Base-by-base conservation (phyloP, 2,797 vertebrate genomes). In the Delichon dasypus region DNA sequence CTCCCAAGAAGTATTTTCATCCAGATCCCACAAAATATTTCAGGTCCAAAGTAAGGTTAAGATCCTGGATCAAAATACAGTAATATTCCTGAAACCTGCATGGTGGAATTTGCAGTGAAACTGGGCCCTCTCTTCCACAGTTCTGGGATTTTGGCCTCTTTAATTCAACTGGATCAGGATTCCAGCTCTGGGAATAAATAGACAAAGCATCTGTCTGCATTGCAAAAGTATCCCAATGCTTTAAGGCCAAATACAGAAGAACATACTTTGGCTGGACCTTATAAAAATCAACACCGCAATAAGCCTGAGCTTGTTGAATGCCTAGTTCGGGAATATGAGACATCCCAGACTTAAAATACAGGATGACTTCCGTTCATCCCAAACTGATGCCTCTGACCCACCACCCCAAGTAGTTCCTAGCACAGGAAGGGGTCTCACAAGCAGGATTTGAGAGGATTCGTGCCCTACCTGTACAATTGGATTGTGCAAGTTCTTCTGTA, bases 401-500 rank as follows among this genome's bases (percentile, higher is more conserved):
- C 4, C 40, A 7, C 16, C 45, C 27, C 3, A 26, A 48, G 5
- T 9, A 15, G 14, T 16, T 54, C 5, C 15, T n/a, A 78, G 14
- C 29, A 48, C 23, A 34, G n/a, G 20, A 75, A 16, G 8, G 38
- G 9, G 38, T 51, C 48, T 51, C 57, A 22, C 1, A 27, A 81
- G 64, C 7, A 45, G 95, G 81, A 85, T 89, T 81, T 58, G 75
- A 88, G 89, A 71, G 50, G 34, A 30, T 58, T 29, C 8, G 16
- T 61, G 57, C 40, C 97, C 57, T 96, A 98, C 98, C 98, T 98
- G 98, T 98, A 98, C 98, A 7, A 98, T 98, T 90, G 98, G 98
- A 96, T 97, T 98, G 98, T 98, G 98, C 95, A 98, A 97, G 96
- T 97, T 98, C 97, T 98, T 98, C 97, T 98, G 98, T 97, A 98